Conservation (phyloP, 2,888 invertebrate genomes). For the Ochropacha duplaris region DNA sequence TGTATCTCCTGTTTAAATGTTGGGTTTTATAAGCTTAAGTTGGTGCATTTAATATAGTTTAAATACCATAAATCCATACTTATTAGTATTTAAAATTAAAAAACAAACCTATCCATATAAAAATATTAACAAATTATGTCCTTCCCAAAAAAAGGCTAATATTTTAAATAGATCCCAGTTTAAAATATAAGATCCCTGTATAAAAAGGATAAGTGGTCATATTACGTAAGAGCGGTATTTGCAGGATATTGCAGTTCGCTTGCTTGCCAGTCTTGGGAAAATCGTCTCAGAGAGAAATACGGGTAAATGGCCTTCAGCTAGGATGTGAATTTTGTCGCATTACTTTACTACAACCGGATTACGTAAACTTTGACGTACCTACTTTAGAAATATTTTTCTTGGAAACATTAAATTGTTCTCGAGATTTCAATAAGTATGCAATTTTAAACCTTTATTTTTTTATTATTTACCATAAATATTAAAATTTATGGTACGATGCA, state of each 20-base stretch:
- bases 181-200: neutral
- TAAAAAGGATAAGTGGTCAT: neutral
- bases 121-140: too few species aligned
- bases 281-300: neutral
- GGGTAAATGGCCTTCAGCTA: neutral
- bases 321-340: neutral
- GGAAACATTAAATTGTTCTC: too few species aligned
- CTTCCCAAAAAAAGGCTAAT: neutral
- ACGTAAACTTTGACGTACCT: neutral
- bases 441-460: too few species aligned
- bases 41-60: neutral
- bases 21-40: neutral
- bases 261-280: neutral
- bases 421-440: too few species aligned
- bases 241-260: neutral
- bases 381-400: too few species aligned
- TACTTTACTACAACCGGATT: neutral
- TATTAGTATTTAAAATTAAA: too few species aligned
- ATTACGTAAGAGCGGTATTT: neutral
- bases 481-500: too few species aligned
- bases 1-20: constrained; percentile 8
- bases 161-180: neutral
- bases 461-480: too few species aligned
- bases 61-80: too few species aligned
- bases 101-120: neutral